A percentile compares a stretch with the other conserved stretches of the same genome.
Conservation (phyloP, 2,888 invertebrate species). For the Sarcophaga subvicina region DNA sequence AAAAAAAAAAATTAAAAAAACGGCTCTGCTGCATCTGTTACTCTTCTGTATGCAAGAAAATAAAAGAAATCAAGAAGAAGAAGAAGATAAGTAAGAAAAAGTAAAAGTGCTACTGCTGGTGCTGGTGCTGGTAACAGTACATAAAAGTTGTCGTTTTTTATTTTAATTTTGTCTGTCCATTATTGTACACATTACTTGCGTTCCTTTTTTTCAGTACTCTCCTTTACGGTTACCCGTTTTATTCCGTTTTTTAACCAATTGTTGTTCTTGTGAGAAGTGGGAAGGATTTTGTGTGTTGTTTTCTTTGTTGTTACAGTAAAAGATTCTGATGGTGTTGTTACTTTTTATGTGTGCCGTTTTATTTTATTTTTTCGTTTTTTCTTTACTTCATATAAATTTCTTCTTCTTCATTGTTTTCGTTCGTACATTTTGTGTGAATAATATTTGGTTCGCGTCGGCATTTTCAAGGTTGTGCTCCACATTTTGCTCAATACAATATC, state of each 20-base stretch:
- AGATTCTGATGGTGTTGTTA: constrained; percentile 51
- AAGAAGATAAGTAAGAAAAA: not conserved
- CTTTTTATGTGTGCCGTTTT: constrained; percentile 38
- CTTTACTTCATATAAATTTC: constrained; percentile 51
- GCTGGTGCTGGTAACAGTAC: not conserved
- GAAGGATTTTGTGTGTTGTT: constrained; percentile 28
- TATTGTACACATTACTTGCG: not conserved
- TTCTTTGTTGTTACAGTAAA: constrained; percentile 1
- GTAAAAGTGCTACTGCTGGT: not conserved
- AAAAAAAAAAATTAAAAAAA: constrained; percentile 41
- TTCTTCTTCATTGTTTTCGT: constrained; percentile 28
- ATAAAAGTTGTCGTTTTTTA: not conserved
- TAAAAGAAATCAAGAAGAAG: not conserved
- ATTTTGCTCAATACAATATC: constrained; percentile 49
- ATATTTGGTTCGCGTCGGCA: constrained; percentile 67
- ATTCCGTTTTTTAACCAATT: not conserved
- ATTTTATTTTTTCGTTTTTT: constrained; percentile 36
- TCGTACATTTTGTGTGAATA: constrained; percentile 25
- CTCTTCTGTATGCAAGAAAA: not conserved
- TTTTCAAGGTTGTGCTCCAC: constrained; percentile 68
- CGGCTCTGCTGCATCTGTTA: not conserved
- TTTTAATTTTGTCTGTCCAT: not conserved
- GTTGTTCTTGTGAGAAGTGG: constrained; percentile 25
- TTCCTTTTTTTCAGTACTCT: not conserved
- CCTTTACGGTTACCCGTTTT: not conserved